These are phyloP conservation scores for Lumbricus terrestris DNA, from an alignment of 2,888 invertebrate genomes.

Conservation along the genomic window DNA sequence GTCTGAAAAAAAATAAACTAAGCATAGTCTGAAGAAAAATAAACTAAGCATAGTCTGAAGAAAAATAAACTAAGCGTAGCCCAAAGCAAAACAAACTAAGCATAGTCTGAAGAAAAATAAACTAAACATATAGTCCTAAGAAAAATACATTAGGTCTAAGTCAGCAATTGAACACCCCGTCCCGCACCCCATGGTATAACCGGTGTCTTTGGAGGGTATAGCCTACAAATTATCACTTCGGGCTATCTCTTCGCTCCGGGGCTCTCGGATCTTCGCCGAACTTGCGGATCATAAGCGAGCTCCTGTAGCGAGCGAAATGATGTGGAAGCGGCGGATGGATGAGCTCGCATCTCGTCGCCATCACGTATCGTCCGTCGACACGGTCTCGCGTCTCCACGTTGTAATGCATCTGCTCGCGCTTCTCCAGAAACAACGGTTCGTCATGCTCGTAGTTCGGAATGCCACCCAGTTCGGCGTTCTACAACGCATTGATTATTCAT, in stretches of 20 bases:
- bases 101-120: no score
- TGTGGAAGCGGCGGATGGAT: constrained; percentile 52
- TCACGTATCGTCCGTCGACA: constrained; percentile 50
- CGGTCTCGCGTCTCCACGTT: constrained; percentile 54
- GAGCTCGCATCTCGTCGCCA: constrained; percentile 48
- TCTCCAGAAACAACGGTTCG: constrained; percentile 56
- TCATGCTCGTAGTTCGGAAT: constrained; percentile 58
- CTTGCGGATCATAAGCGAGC: constrained; percentile 51
- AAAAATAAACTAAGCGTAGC: no score
- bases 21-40: background rate
- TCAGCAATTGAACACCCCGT: no score
- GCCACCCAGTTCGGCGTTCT: constrained; percentile 55
- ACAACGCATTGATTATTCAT: constrained; percentile 28
- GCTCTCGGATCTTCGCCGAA: background rate
- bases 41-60: no score
- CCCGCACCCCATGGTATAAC: background rate
- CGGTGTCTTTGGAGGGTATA: background rate
- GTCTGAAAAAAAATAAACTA: no score
- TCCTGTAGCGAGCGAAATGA: constrained; percentile 52
- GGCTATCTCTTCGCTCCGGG: background rate
- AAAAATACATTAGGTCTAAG: background rate
- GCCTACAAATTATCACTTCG: background rate
- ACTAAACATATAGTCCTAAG: background rate
- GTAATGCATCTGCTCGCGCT: constrained; percentile 57
- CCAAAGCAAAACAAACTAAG: no score